Conservation (phyloP, 2,888 invertebrate genomes). For the Nudaria mundana region DNA sequence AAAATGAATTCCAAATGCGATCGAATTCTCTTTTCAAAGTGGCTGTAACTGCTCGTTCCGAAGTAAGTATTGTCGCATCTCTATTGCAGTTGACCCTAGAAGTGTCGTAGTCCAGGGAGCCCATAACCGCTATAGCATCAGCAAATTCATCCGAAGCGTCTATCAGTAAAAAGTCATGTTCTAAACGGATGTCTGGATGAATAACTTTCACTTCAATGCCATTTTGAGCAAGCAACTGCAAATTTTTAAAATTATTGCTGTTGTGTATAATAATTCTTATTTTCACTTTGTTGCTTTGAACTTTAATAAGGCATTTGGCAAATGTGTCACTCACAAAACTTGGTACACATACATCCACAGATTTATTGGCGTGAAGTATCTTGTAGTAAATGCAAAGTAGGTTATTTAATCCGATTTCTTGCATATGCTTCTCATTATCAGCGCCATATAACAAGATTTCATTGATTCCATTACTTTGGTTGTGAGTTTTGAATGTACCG, state of each 20-base stretch:
- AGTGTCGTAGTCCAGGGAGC: constrained; percentile 52
- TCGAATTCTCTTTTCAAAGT: constrained; percentile 53
- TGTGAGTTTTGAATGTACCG: constrained; percentile 7
- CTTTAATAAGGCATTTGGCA: constrained; percentile 44
- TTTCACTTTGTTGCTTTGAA: constrained; percentile 39
- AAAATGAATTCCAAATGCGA: constrained; percentile 47
- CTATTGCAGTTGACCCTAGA: constrained; percentile 44
- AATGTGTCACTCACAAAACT: constrained; percentile 49
- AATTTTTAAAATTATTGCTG: constrained; percentile 35
- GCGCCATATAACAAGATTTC: constrained; percentile 58
- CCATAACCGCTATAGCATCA: constrained; percentile 52
- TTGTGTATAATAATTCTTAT: constrained; percentile 52
- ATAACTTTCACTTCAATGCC: constrained; percentile 55
- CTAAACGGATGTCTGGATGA: constrained; percentile 39
- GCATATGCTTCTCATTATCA: constrained; percentile 37
- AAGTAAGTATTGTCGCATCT: constrained; percentile 52
- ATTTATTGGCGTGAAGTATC: constrained; percentile 45
- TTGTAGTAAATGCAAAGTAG: constrained; percentile 54
- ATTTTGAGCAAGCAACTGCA: constrained; percentile 37
- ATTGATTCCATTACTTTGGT: constrained; percentile 39
- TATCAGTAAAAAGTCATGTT: constrained; percentile 58
- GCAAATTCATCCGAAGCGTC: constrained; percentile 34
- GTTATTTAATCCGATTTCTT: constrained; percentile 50
- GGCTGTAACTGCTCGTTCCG: constrained; percentile 42
- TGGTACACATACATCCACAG: constrained; percentile 58